These are phyloP conservation scores for Botia kubotai DNA, from an alignment of 2,797 vertebrate genomes.

Conservation along the genomic window DNA sequence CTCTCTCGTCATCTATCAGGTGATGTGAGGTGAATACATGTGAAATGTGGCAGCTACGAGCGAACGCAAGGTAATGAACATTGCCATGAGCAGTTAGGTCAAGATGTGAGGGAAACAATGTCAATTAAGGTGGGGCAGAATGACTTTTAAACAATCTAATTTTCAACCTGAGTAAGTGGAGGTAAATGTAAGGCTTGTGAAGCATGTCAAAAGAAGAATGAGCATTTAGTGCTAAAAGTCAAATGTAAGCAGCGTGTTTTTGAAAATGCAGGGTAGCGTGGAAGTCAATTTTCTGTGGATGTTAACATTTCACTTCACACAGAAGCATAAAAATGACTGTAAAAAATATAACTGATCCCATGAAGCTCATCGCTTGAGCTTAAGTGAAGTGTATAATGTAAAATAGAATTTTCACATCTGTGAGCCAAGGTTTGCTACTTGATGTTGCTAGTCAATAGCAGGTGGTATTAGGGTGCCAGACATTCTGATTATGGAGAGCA, in stretches of 20 bases:
- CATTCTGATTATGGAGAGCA: too few species aligned
- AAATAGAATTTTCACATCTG: not conserved
- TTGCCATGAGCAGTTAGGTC: conserved; percentile 79
- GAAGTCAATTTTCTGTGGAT: conserved; percentile 22
- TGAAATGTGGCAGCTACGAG: conserved; percentile 59
- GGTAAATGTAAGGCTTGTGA: conserved; percentile 75
- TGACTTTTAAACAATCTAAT: conserved; percentile 87
- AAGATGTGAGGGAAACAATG: conserved; percentile 83
- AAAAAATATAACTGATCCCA: not conserved
- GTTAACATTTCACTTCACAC: conserved; percentile 19
- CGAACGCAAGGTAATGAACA: conserved; percentile 69
- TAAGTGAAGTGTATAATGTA: not conserved
- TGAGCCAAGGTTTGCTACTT: not conserved
- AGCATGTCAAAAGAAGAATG: conserved; percentile 74
- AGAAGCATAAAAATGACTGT: not conserved
- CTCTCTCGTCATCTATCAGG: conserved; percentile 26
- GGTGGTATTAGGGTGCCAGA: too few species aligned
- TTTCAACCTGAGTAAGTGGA: conserved; percentile 76
- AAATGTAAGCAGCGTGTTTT: conserved; percentile 58
- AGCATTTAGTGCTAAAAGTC: conserved; percentile 77
- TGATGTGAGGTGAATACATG: conserved; percentile 76
- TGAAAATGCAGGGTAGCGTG: conserved; percentile 25
- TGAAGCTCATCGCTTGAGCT: not conserved
- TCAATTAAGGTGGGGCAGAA: conserved; percentile 80
- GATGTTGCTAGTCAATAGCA: not conserved